phyloP scores from a whole-genome alignment of 2,888 invertebrate species.

The Zonitis immaculata region DNA sequence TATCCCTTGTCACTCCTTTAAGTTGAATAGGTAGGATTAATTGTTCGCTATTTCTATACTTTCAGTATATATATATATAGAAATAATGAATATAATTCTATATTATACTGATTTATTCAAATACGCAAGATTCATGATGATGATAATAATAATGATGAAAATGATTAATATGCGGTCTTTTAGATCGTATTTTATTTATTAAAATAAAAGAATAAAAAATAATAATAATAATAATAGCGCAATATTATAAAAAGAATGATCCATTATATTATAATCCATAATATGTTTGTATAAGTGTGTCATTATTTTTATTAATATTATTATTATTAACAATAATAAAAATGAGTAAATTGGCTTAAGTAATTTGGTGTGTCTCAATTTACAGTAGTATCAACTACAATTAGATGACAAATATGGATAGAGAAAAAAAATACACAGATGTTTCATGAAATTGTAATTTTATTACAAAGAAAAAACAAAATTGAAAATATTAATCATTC shows the following conservation, averaged over 20 bases:
- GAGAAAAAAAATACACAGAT: too few relatives aligned
- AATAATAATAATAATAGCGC: background rate
- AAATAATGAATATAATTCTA: background rate
- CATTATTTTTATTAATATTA: background rate
- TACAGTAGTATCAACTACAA: background rate
- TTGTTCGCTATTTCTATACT: background rate
- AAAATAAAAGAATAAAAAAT: background rate
- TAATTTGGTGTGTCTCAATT: background rate
- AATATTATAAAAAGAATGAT: too few relatives aligned
- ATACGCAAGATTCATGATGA: background rate
- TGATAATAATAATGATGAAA: background rate
- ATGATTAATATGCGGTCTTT: background rate
- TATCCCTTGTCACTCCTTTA: conserved; percentile 9
- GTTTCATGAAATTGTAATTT: background rate
- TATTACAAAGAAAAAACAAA: too few relatives aligned
- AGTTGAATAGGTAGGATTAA: conserved; percentile 2
- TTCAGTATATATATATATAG: background rate
- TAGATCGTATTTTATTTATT: background rate
- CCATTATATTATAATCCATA: too few relatives aligned
- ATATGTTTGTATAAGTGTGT: too few relatives aligned
- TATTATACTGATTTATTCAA: background rate
- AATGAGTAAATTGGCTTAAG: background rate
- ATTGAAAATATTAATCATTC: too few relatives aligned
- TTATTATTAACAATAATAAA: background rate
- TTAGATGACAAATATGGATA: background rate